Percentiles rank a stretch among this genome's conserved stretches.
These are phyloP conservation scores for Channa maculata DNA, from an alignment of 2,113 vertebrate species.

Conservation along the genomic window DNA sequence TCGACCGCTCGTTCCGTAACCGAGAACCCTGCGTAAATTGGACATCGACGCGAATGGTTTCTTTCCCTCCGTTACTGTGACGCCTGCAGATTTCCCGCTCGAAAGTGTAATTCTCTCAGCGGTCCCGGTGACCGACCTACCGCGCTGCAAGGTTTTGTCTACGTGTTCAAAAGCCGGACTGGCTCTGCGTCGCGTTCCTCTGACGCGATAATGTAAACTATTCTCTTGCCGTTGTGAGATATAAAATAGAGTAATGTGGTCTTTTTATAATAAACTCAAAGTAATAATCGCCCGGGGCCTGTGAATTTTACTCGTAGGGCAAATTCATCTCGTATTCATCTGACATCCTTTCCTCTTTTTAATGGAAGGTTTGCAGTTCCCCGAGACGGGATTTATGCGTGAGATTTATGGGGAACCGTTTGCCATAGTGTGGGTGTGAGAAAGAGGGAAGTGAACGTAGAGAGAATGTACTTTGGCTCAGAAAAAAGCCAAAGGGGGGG, in stretches of 20 bases:
- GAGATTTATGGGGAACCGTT: conserved; percentile 67
- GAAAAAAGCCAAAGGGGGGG: too few species aligned
- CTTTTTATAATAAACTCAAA: conserved; percentile 64
- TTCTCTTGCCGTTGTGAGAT: conserved; percentile 40
- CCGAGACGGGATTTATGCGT: conserved; percentile 55
- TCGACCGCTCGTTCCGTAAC: conserved; percentile 24
- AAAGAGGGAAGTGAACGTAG: conserved; percentile 16
- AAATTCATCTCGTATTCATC: conserved; percentile 70
- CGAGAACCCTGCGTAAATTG: conserved; percentile 33
- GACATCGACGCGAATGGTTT: conserved; percentile 40
- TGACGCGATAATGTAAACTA: conserved; percentile 35
- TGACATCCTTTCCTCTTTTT: conserved; percentile 60
- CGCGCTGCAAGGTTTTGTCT: conserved; percentile 12
- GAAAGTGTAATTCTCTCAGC: background rate
- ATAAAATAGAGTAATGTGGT: conserved; percentile 66
- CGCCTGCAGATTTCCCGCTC: conserved; percentile 18
- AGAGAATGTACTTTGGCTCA: conserved; percentile 8
- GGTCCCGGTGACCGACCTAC: conserved; percentile 7
- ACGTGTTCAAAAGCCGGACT: background rate
- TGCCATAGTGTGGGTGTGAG: conserved; percentile 43
- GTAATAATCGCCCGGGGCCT: conserved; percentile 67
- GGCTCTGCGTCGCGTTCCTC: background rate
- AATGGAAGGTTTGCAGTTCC: conserved; percentile 67
- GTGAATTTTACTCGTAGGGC: conserved; percentile 66
- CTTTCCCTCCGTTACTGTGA: conserved; percentile 31